A percentile compares a stretch with the other conserved stretches of the same genome.
Evolutionary conservation across 2,888 invertebrate species (phyloP).

Genomic region (Agriopis leucophaearia): DNA sequence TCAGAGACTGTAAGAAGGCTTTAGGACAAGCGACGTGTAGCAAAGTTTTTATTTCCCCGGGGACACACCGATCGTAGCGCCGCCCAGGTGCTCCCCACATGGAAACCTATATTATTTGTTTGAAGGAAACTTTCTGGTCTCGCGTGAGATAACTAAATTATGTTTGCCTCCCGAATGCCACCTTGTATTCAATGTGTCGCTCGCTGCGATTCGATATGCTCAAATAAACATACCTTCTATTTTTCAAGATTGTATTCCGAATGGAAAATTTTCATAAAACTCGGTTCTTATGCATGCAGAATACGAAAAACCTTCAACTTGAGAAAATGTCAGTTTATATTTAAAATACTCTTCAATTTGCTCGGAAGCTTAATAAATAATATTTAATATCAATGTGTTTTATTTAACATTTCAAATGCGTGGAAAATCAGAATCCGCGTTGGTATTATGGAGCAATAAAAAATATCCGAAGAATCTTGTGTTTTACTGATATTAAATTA

Average conservation of each 20-base stretch:
- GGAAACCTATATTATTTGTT: constrained; percentile 86
- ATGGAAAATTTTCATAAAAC: constrained; percentile 40
- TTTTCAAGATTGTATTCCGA: constrained; percentile 39
- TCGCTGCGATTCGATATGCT: constrained; percentile 55
- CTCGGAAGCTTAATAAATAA: constrained; percentile 21
- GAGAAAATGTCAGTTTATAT: constrained; percentile 16
- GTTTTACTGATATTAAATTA: constrained; percentile 63
- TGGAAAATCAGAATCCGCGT: constrained; percentile 50
- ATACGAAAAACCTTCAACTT: constrained; percentile 16
- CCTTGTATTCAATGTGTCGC: constrained; percentile 74
- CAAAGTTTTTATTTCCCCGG: constrained; percentile 86
- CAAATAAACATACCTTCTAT: constrained; percentile 53
- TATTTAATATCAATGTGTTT: constrained; percentile 21
- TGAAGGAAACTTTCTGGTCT: constrained; percentile 84
- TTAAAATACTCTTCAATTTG: constrained; percentile 19
- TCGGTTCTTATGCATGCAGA: constrained; percentile 35
- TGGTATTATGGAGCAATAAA: constrained; percentile 58
- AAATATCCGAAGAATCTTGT: constrained; percentile 62
- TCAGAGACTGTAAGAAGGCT: constrained; percentile 80
- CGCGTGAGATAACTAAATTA: constrained; percentile 84
- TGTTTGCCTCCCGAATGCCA: constrained; percentile 76
- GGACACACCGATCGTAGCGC: constrained; percentile 84
- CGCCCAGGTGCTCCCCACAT: constrained; percentile 82
- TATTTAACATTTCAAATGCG: constrained; percentile 44
- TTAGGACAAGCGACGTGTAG: constrained; percentile 84